Conservation (phyloP, 2,113 vertebrate genomes). For the Paratilapia polleni region DNA sequence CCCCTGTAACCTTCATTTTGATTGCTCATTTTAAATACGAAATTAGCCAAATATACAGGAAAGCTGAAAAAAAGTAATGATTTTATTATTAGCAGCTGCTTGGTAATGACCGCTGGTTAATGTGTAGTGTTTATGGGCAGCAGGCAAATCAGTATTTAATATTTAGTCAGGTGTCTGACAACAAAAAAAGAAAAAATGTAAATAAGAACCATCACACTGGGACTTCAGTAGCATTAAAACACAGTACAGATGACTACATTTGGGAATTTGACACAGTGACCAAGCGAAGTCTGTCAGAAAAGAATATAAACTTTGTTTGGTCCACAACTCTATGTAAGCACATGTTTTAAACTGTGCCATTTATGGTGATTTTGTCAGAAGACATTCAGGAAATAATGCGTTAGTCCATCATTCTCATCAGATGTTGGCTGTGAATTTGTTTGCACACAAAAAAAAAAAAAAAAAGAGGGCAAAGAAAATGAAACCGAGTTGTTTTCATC, state of each 20-base stretch:
- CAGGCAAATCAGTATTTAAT: background rate
- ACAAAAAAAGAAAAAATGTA: background rate
- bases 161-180: background rate
- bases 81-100: background rate
- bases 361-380: background rate
- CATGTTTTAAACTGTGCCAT: background rate
- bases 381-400: background rate
- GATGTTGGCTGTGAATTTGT: background rate
- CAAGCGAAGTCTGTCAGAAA: background rate
- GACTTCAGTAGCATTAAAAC: background rate
- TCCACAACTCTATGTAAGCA: background rate
- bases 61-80: background rate
- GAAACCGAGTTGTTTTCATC: background rate
- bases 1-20: background rate
- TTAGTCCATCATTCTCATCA: fast-evolving
- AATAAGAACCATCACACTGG: background rate
- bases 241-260: background rate
- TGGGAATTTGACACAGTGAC: background rate
- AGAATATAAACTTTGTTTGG: background rate
- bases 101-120: background rate
- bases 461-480: background rate
- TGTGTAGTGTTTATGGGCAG: background rate
- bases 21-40: background rate
- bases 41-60: background rate
- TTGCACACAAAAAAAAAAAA: background rate